Conservation (phyloP, 2,797 vertebrate genomes). For the Cossypha dichroa region DNA sequence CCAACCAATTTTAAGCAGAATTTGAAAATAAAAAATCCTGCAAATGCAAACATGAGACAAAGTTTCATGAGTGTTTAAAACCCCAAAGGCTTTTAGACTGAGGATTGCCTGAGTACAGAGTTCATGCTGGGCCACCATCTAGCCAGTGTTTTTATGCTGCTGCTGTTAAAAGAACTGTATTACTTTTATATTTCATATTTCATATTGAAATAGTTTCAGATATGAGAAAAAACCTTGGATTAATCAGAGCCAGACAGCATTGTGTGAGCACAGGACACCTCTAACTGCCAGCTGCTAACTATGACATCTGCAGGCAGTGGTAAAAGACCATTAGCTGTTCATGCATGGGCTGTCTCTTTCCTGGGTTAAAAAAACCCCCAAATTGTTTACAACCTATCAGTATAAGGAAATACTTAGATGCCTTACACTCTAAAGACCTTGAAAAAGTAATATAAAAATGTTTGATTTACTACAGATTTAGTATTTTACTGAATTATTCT, state of each 20-base stretch:
- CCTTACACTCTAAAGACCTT: not conserved
- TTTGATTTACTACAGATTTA: constrained; percentile 14
- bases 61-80: not conserved
- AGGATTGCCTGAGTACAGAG: not conserved
- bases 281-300: not conserved
- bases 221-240: not conserved
- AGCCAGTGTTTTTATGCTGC: not conserved
- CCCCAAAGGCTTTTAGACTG: not conserved
- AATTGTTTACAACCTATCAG: not conserved
- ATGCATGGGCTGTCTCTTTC: not conserved
- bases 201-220: not conserved
- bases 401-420: not conserved
- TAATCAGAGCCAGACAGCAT: not conserved
- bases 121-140: not conserved
- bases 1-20: not conserved
- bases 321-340: not conserved
- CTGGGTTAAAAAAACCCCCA: not conserved
- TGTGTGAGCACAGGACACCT: not conserved
- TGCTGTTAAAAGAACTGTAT: not conserved
- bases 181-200: not conserved
- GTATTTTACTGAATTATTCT: not conserved
- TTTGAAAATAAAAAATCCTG: not conserved
- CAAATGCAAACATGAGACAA: not conserved
- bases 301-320: not conserved
- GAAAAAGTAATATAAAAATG: not conserved